phyloP scores from a whole-genome alignment of 2,113 vertebrate genomes.

The Siniperca knerii region DNA sequence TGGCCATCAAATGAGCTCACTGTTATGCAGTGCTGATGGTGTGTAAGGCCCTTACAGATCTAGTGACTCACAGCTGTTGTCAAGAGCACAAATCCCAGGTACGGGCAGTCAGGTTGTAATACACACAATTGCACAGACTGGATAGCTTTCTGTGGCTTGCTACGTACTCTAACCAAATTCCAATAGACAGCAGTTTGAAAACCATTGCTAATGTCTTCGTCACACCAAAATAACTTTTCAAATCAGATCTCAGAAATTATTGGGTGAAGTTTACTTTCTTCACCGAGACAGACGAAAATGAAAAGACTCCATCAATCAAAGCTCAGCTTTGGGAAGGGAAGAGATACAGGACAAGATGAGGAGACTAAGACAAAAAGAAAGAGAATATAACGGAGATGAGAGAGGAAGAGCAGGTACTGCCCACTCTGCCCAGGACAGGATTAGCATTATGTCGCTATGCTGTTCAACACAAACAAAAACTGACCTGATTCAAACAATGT shows the following conservation, averaged over 20 bases:
- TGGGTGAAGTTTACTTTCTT: not conserved
- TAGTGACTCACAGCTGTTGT: not conserved
- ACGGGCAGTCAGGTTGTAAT: not conserved
- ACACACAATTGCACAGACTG: not conserved
- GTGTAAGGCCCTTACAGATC: not conserved
- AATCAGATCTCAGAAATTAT: constrained; percentile 10
- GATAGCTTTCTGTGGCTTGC: not conserved
- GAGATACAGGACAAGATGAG: not conserved
- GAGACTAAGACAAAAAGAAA: not conserved
- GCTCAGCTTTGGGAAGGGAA: not conserved
- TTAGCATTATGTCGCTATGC: not conserved
- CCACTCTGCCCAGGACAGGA: not conserved
- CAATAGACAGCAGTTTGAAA: not conserved
- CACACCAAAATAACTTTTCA: not conserved
- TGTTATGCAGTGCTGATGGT: not conserved
- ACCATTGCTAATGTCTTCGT: not conserved
- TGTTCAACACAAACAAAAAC: not conserved
- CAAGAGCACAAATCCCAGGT: not conserved
- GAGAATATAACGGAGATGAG: not conserved
- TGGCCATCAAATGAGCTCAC: not conserved
- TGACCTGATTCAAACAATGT: not conserved
- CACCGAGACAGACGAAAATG: not conserved
- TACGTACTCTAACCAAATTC: not conserved
- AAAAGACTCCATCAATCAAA: not conserved
- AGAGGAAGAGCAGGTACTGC: not conserved